Percentiles rank a stretch among this genome's conserved stretches.
These are phyloP conservation scores for Trachelus troglodyta DNA, from an alignment of 2,888 invertebrate genomes.

Conservation along the genomic window DNA sequence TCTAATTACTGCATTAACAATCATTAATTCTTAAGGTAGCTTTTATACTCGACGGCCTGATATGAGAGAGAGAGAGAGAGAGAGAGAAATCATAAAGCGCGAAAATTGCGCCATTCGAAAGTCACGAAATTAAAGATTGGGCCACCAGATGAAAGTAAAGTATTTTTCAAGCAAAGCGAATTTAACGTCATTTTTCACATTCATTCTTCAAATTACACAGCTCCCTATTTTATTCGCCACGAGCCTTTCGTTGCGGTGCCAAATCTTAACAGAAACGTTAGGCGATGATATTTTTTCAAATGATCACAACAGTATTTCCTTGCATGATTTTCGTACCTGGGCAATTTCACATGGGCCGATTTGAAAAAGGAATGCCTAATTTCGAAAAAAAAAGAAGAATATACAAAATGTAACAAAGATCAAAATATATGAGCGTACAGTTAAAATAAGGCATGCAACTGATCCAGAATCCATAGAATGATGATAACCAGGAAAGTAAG, in stretches of 20 bases:
- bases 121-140: neutral
- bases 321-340: neutral
- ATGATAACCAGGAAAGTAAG: neutral
- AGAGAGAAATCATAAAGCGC: neutral
- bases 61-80: neutral
- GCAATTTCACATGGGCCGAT: neutral
- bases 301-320: neutral
- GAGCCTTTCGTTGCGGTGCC: neutral
- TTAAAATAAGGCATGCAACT: neutral
- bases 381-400: too few species aligned
- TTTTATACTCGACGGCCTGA: conserved; percentile 45
- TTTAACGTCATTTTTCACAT: neutral
- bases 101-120: neutral
- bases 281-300: neutral
- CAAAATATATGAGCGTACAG: neutral
- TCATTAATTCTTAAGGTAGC: conserved; percentile 58
- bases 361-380: neutral
- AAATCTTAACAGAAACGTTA: neutral
- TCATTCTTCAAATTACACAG: neutral
- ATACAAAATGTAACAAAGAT: neutral
- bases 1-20: conserved; percentile 50
- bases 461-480: neutral
- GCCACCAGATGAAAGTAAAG: neutral
- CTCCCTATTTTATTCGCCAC: neutral
- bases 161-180: neutral